Percentiles rank a stretch among this genome's conserved stretches.
Conservation (phyloP, 2,797 vertebrate genomes). For the Gadopsis bispinosus region DNA sequence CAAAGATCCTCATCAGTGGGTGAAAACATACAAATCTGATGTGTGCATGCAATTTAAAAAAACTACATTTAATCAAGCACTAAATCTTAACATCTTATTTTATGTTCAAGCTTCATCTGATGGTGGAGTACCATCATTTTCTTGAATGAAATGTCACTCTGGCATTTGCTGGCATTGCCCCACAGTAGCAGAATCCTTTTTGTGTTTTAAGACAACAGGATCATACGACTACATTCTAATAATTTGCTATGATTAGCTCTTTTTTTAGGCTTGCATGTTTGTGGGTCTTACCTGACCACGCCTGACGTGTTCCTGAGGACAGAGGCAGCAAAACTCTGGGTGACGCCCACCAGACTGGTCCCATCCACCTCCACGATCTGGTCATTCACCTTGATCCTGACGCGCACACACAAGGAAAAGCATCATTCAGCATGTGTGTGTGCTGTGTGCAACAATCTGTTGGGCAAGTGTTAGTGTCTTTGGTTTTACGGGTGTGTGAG, state of each 20-base stretch:
- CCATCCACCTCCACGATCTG: slow-evolving; percentile 99
- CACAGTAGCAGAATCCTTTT: neutral
- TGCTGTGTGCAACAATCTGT: neutral
- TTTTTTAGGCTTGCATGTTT: neutral
- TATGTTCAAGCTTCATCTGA: neutral
- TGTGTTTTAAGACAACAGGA: neutral
- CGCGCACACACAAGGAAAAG: slow-evolving; percentile 4
- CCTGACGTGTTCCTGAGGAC: slow-evolving; percentile 98
- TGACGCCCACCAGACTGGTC: slow-evolving; percentile 97
- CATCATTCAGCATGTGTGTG: slow-evolving; percentile 3
- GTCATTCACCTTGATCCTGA: slow-evolving; percentile 97
- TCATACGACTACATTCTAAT: neutral
- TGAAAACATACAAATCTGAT: slow-evolving; percentile 27
- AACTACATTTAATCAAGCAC: neutral
- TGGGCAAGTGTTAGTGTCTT: neutral
- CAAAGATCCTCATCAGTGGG: slow-evolving; percentile 36
- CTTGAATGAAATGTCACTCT: neutral
- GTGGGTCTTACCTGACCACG: slow-evolving; percentile 90
- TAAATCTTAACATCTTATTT: neutral
- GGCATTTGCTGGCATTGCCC: neutral
- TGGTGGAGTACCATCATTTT: neutral
- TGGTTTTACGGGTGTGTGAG: neutral
- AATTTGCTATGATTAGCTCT: neutral
- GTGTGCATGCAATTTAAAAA: neutral
- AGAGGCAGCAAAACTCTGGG: slow-evolving; percentile 97